Evolutionary conservation across 2,113 vertebrate species (phyloP).

Genomic region (human): GRCh38 chr9:84638501-84639000

Average conservation of each 20-base stretch:
- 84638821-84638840: neutral
- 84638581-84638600: conserved; percentile 42
- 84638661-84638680: conserved; percentile 17
- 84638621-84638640: neutral
- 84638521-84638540: neutral
- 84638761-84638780: neutral
- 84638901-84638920: neutral
- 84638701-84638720: neutral
- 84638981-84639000: neutral
- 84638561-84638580: neutral
- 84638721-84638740: neutral
- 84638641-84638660: neutral
- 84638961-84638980: neutral
- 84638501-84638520: neutral
- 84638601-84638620: conserved; percentile 27
- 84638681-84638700: neutral
- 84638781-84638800: neutral
- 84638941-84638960: neutral
- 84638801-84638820: neutral
- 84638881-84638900: neutral
- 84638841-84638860: neutral
- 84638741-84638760: neutral
- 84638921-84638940: neutral
- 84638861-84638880: neutral
- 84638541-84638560: conserved; percentile 16